phyloP scores from a whole-genome alignment of 2,797 vertebrate genomes.

The Myotis planiceps region DNA sequence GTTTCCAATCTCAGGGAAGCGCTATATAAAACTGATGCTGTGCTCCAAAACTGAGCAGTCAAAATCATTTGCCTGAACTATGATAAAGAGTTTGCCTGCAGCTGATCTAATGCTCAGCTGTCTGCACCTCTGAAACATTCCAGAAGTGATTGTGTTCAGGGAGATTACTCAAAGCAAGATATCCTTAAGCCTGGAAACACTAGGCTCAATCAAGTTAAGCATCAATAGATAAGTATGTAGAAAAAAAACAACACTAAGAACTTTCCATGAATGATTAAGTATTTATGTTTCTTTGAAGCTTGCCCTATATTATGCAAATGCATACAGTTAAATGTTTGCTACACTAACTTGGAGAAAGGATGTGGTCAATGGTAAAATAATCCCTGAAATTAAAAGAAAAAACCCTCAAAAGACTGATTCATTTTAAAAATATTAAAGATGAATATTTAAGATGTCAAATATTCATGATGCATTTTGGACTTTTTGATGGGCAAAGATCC shows the following conservation, averaged over 20 bases:
- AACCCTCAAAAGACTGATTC: not conserved
- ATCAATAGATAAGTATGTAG: not conserved
- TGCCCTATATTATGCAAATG: not conserved
- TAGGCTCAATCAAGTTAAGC: not conserved
- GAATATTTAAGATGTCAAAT: not conserved
- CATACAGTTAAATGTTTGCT: not conserved
- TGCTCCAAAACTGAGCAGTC: not conserved
- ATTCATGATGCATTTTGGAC: not conserved
- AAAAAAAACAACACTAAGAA: not conserved
- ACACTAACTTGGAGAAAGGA: not conserved
- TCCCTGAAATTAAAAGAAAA: not conserved
- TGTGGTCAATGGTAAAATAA: not conserved
- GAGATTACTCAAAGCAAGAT: not conserved
- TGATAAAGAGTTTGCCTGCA: not conserved
- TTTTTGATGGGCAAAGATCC: not conserved
- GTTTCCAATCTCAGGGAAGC: slow-evolving; percentile 10
- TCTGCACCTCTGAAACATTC: not conserved
- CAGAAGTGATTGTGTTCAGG: not conserved
- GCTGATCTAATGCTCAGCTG: not conserved
- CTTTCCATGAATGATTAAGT: not conserved
- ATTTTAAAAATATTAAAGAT: slow-evolving; percentile 7
- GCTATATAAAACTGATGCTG: not conserved
- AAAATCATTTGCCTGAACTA: not conserved
- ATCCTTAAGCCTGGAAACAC: not conserved
- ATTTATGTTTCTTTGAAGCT: not conserved